Conservation (phyloP, 2,888 invertebrate genomes). For the Morpho achilles region DNA sequence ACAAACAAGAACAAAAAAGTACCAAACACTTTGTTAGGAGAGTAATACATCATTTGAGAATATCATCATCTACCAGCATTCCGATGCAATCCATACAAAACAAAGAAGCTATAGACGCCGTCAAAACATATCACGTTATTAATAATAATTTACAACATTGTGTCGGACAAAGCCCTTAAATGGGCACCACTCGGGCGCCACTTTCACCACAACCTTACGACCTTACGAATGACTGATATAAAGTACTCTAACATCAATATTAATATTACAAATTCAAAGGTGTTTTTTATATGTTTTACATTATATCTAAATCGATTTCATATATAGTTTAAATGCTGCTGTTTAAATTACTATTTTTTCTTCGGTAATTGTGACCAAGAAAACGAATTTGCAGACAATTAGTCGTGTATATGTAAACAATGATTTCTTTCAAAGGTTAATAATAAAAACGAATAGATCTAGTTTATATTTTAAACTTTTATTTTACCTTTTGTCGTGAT, state of each 20-base stretch:
- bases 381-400: too few species aligned
- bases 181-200: conserved; percentile 19
- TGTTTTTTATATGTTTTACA: too few species aligned
- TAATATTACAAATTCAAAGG: background rate
- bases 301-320: too few species aligned
- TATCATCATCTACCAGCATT: too few species aligned
- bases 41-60: too few species aligned
- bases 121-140: conserved; percentile 18
- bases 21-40: too few species aligned
- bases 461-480: too few species aligned
- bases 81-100: conserved; percentile 11
- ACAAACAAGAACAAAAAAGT: too few species aligned
- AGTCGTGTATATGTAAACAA: conserved; percentile 6
- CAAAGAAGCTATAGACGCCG: conserved; percentile 17
- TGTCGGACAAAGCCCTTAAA: conserved; percentile 21
- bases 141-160: conserved; percentile 25
- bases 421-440: conserved; percentile 7
- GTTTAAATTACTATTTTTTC: too few species aligned
- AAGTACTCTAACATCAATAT: conserved; percentile 20
- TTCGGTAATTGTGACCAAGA: too few species aligned
- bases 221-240: conserved; percentile 24
- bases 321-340: too few species aligned
- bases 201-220: conserved; percentile 25
- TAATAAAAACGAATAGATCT: background rate
- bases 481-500: too few species aligned